Conservation (phyloP, 2,113 vertebrate species). For the Seriola rivoliana region DNA sequence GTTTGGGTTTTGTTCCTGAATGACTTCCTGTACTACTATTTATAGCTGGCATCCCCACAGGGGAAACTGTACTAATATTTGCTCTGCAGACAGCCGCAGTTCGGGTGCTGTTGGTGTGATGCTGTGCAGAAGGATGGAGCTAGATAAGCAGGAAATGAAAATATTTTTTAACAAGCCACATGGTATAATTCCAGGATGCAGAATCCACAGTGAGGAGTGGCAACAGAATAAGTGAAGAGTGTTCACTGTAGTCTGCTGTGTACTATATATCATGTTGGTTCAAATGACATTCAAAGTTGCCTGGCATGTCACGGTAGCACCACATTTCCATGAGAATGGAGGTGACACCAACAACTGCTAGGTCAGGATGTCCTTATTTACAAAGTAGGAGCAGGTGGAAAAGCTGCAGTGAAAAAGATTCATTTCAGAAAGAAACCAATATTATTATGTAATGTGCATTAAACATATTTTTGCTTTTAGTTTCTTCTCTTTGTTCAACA, state of each 20-base stretch:
- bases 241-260: conserved; percentile 1
- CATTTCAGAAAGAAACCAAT: too few species aligned
- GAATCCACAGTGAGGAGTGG: neutral
- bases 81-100: conserved; percentile 43
- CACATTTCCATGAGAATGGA: too few species aligned
- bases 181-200: conserved; percentile 17
- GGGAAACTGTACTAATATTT: conserved; percentile 57
- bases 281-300: neutral
- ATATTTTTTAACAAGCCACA: conserved; percentile 4
- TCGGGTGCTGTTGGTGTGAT: conserved; percentile 20
- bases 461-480: too few species aligned
- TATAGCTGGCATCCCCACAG: conserved; percentile 37
- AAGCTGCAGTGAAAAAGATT: too few species aligned
- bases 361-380: too few species aligned
- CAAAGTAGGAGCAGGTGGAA: too few species aligned
- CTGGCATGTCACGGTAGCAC: neutral
- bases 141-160: conserved; percentile 41
- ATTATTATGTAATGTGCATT: too few species aligned
- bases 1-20: conserved; percentile 37
- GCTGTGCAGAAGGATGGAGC: conserved; percentile 15
- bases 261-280: neutral
- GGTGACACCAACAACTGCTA: too few species aligned
- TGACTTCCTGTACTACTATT: conserved; percentile 49
- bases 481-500: too few species aligned
- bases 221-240: conserved; percentile 8